phyloP scores from a whole-genome alignment of 2,888 invertebrate species.

The Iphiclides podalirius region DNA sequence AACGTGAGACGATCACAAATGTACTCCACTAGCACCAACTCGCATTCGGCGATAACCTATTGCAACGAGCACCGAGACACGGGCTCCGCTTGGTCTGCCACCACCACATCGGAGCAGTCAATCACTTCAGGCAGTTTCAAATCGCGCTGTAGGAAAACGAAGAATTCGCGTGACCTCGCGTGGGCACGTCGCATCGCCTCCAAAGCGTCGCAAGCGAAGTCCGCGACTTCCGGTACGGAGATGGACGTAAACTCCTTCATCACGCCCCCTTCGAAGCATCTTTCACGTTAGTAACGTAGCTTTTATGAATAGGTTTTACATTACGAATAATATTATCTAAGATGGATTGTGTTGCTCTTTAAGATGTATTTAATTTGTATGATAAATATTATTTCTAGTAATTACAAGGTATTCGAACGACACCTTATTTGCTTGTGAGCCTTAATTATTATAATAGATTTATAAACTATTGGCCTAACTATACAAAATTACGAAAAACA shows the following conservation, averaged over 20 bases:
- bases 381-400: constrained; percentile 31
- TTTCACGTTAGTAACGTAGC: constrained; percentile 33
- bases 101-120: constrained; percentile 42
- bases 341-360: constrained; percentile 44
- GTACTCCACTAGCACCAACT: constrained; percentile 50
- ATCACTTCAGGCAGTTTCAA: constrained; percentile 47
- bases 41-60: constrained; percentile 44
- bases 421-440: too few relatives aligned
- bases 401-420: constrained; percentile 2
- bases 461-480: too few relatives aligned
- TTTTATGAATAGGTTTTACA: constrained; percentile 48
- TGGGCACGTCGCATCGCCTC: constrained; percentile 58
- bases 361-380: constrained; percentile 54
- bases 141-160: constrained; percentile 41
- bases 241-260: constrained; percentile 46
- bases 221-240: constrained; percentile 46
- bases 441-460: too few relatives aligned
- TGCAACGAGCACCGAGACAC: constrained; percentile 36
- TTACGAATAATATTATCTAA: constrained; percentile 44
- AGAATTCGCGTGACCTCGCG: constrained; percentile 49
- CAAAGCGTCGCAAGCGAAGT: constrained; percentile 35
- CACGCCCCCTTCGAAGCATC: constrained; percentile 46
- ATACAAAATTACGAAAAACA: too few relatives aligned
- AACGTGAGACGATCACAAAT: constrained; percentile 27
- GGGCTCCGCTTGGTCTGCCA: constrained; percentile 47